Conservation (phyloP, 1,140 invertebrate species). For the Linepithema humile region DNA sequence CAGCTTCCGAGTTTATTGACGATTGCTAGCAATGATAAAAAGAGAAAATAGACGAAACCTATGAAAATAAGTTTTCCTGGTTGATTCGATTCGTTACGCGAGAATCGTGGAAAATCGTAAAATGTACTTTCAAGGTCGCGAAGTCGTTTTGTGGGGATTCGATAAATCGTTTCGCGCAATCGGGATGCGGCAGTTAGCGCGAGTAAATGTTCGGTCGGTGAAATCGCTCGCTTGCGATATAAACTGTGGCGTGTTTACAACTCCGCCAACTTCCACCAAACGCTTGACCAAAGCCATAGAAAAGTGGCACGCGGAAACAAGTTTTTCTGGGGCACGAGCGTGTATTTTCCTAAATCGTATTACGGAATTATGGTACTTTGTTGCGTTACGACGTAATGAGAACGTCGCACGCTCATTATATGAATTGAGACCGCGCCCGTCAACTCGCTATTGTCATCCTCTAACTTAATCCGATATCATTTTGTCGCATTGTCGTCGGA, state of each 20-base stretch:
- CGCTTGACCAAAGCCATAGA: not conserved
- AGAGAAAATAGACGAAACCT: not conserved
- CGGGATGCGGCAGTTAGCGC: slow-evolving; percentile 8
- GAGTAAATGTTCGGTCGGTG: not conserved
- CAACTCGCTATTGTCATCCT: slow-evolving; percentile 3
- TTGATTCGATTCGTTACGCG: not conserved
- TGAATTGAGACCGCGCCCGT: not conserved
- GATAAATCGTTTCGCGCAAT: slow-evolving; percentile 24
- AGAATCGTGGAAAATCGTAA: not conserved
- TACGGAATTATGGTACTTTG: not conserved
- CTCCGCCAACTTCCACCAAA: not conserved
- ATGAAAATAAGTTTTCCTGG: not conserved
- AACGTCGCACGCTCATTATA: not conserved
- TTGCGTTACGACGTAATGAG: not conserved
- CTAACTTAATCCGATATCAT: not conserved
- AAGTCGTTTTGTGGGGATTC: not conserved
- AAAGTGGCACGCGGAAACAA: slow-evolving; percentile 15
- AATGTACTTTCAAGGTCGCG: not conserved
- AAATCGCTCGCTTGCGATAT: slow-evolving; percentile 4
- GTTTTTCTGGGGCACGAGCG: not conserved
- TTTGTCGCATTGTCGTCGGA: not conserved
- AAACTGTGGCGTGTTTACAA: slow-evolving; percentile 31
- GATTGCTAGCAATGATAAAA: not conserved
- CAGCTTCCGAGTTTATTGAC: not conserved
- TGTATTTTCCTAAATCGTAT: slow-evolving; percentile 20